Conservation (phyloP, 1,140 invertebrate genomes). For the Diorhabda elongata region DNA sequence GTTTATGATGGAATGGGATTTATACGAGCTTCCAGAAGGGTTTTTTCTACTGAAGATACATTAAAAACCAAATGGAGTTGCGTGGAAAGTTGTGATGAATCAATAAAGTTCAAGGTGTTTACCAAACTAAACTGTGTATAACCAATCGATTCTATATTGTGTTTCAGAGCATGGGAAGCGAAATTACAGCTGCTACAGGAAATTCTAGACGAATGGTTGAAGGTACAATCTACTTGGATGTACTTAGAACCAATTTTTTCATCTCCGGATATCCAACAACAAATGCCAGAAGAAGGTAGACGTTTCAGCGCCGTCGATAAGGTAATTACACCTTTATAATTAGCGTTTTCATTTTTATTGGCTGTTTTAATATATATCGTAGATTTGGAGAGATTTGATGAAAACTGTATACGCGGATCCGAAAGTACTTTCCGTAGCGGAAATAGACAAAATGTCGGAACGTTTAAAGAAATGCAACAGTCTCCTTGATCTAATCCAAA, state of each 20-base stretch:
- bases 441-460: constrained; percentile 92
- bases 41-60: too few species aligned
- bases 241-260: constrained; percentile 97
- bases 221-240: constrained; percentile 95
- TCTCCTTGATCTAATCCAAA: constrained; percentile 83
- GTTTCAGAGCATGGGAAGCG: constrained; percentile 68
- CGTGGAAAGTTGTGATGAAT: too few species aligned
- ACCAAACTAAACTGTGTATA: too few species aligned
- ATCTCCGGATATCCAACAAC: constrained; percentile 94
- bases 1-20: too few species aligned
- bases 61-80: too few species aligned
- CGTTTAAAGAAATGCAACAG: constrained; percentile 84
- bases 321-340: constrained; percentile 41
- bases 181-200: constrained; percentile 78
- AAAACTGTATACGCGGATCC: constrained; percentile 74
- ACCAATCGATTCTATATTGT: too few species aligned
- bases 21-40: too few species aligned
- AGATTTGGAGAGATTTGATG: constrained; percentile 93
- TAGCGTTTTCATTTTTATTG: background rate
- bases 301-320: constrained; percentile 90
- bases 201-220: constrained; percentile 93
- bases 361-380: background rate
- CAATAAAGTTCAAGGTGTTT: too few species aligned
- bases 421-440: constrained; percentile 77
- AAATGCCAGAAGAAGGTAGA: constrained; percentile 91